Percentiles rank a stretch among this genome's conserved stretches.
Conservation (phyloP, 2,113 vertebrate genomes). For the Chauna torquata region DNA sequence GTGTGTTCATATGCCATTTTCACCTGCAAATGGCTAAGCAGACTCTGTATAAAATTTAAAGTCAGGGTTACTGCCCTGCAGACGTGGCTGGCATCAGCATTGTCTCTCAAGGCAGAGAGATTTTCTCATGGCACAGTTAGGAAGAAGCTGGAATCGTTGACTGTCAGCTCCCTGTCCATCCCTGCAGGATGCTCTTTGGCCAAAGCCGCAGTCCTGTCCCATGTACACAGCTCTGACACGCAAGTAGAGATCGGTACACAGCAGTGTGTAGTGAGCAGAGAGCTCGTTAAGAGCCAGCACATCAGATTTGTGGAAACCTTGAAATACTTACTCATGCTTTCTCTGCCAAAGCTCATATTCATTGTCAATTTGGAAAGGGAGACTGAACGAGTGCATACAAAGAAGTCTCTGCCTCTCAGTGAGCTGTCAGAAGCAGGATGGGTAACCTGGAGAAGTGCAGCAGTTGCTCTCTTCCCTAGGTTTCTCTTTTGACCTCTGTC, state of each 20-base stretch:
- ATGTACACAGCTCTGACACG: not conserved
- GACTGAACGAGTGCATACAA: not conserved
- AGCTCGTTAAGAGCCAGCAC: not conserved
- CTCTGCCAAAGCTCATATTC: not conserved
- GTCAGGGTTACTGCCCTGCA: not conserved
- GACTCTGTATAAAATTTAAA: not conserved
- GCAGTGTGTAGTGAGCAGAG: not conserved
- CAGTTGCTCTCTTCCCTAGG: not conserved
- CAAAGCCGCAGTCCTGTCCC: not conserved
- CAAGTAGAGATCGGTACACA: not conserved
- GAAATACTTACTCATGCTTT: not conserved
- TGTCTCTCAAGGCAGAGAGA: too few relatives aligned
- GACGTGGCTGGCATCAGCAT: not conserved
- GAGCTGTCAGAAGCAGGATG: not conserved
- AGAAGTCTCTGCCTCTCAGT: not conserved
- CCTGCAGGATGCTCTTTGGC: not conserved
- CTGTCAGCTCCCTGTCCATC: too few relatives aligned
- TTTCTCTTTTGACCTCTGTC: not conserved
- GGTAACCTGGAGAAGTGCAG: not conserved
- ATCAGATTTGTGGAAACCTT: not conserved
- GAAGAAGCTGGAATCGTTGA: not conserved
- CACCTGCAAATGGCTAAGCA: not conserved
- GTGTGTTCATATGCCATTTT: not conserved
- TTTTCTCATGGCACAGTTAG: not conserved
- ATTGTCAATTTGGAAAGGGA: not conserved